These are phyloP conservation scores for Darevskia mixta DNA, from an alignment of 2,797 vertebrate genomes.

Conservation along the genomic window DNA sequence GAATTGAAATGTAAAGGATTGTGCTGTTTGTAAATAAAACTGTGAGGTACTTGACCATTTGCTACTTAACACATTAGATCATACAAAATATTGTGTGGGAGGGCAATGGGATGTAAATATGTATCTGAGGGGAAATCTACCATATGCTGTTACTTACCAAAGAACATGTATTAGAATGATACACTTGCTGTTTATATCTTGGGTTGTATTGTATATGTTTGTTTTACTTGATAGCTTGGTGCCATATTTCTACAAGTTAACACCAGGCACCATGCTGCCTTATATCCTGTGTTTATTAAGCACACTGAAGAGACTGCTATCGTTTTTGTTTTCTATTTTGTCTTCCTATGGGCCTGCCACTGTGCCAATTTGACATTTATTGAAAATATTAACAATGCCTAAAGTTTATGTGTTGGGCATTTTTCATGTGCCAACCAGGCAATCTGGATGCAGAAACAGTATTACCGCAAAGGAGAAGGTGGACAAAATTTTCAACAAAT, in stretches of 20 bases:
- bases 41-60: slow-evolving; percentile 79
- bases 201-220: slow-evolving; percentile 72
- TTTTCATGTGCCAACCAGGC: slow-evolving; percentile 58
- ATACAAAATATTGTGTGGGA: slow-evolving; percentile 73
- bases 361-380: slow-evolving; percentile 73
- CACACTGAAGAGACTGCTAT: slow-evolving; percentile 73
- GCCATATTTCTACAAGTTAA: slow-evolving; percentile 80
- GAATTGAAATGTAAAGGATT: slow-evolving; percentile 1
- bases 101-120: slow-evolving; percentile 84
- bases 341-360: slow-evolving; percentile 75
- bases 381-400: slow-evolving; percentile 62
- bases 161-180: slow-evolving; percentile 86
- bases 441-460: slow-evolving; percentile 73
- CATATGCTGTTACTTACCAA: slow-evolving; percentile 92
- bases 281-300: slow-evolving; percentile 76
- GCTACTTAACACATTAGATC: slow-evolving; percentile 73
- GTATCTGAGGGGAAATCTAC: slow-evolving; percentile 73
- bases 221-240: slow-evolving; percentile 82
- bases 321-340: slow-evolving; percentile 45
- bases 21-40: slow-evolving; percentile 74
- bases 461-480: slow-evolving; percentile 65
- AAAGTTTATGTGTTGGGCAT: slow-evolving; percentile 60
- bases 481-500: slow-evolving; percentile 22
- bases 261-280: slow-evolving; percentile 79
- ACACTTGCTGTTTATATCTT: slow-evolving; percentile 76